phyloP scores from a whole-genome alignment of 2,113 vertebrate genomes.

The Recurvirostra avosetta region DNA sequence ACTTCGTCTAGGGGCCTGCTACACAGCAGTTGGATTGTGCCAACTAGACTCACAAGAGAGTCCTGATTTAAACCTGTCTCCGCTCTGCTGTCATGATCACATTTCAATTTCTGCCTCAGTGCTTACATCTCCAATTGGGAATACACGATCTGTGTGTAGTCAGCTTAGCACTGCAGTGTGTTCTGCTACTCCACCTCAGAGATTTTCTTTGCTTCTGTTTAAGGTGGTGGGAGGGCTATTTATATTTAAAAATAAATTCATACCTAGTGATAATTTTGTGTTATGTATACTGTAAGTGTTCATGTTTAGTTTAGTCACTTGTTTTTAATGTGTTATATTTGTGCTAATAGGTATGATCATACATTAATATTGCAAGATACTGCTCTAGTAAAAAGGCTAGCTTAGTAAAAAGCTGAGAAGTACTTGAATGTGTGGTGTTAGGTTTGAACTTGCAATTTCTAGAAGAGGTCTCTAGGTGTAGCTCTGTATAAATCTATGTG shows the following conservation, averaged over 20 bases:
- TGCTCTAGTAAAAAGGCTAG: background rate
- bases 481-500: background rate
- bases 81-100: background rate
- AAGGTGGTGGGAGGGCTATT: background rate
- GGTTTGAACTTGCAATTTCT: background rate
- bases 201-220: background rate
- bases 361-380: background rate
- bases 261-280: background rate
- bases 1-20: background rate
- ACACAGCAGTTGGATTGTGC: background rate
- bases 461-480: conserved; percentile 16
- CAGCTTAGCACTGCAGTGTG: background rate
- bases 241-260: background rate
- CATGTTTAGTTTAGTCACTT: background rate
- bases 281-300: background rate
- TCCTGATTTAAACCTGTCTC: background rate
- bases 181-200: background rate
- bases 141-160: background rate
- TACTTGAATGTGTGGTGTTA: background rate
- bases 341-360: background rate
- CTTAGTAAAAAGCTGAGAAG: background rate
- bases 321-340: background rate
- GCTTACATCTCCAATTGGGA: background rate
- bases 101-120: background rate
- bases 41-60: background rate